Evolutionary conservation across 2,113 vertebrate species (phyloP).

Genomic region (Brienomyrus longianalis): DNA sequence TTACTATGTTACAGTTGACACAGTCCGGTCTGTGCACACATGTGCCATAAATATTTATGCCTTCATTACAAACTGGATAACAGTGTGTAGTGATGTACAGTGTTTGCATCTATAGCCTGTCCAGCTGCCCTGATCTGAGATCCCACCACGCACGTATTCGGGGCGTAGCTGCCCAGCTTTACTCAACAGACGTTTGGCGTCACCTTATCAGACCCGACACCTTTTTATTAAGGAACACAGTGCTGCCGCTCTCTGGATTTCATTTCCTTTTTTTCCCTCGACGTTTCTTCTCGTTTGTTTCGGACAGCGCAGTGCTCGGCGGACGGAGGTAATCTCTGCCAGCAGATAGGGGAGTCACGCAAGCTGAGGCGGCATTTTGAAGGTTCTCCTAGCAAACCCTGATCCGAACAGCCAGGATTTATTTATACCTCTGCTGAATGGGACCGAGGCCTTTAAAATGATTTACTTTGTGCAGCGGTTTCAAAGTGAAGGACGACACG

Average conservation of each 20-base stretch:
- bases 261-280: neutral
- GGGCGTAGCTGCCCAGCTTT: neutral
- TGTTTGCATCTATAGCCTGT: neutral
- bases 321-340: neutral
- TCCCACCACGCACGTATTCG: neutral
- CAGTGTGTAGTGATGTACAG: neutral
- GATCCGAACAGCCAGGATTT: neutral
- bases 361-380: neutral
- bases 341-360: neutral
- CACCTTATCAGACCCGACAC: neutral
- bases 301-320: neutral
- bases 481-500: neutral
- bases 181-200: neutral
- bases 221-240: neutral
- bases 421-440: constrained; percentile 10
- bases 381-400: neutral
- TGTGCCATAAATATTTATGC: neutral
- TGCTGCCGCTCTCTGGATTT: neutral
- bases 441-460: neutral
- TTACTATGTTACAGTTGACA: neutral
- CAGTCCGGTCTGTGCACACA: neutral
- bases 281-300: neutral
- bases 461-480: neutral
- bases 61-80: neutral
- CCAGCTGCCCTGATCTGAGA: neutral